Evolutionary conservation across 2,888 invertebrate species (phyloP).

Genomic region (Cantharis rustica): DNA sequence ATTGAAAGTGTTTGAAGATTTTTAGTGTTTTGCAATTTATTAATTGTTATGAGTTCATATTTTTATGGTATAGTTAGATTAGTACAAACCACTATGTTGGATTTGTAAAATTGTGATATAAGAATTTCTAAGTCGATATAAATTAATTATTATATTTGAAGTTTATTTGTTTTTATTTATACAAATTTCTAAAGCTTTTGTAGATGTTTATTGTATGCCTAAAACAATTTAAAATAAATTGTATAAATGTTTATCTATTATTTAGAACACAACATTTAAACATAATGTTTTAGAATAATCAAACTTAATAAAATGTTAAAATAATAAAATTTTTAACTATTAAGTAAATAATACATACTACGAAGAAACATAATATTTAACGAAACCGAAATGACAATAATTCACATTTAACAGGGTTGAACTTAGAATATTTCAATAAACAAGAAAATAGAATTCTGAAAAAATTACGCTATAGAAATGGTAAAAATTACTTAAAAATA

Average conservation of each 20-base stretch:
- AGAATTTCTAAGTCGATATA: slow-evolving; percentile 2
- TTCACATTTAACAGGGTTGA: too few relatives aligned
- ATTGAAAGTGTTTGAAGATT: slow-evolving; percentile 84
- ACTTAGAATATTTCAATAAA: too few relatives aligned
- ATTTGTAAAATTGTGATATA: slow-evolving; percentile 3
- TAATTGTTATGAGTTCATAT: background rate
- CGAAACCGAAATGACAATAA: too few relatives aligned
- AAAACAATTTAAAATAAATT: background rate
- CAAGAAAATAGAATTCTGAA: too few relatives aligned
- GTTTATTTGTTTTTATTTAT: background rate
- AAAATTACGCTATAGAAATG: too few relatives aligned
- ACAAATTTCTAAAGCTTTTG: background rate
- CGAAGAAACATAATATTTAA: too few relatives aligned
- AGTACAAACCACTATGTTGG: background rate
- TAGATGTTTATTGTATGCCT: background rate
- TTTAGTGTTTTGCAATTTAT: slow-evolving; percentile 60
- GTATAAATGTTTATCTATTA: background rate
- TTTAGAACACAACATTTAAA: background rate
- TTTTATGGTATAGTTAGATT: background rate
- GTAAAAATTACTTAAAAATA: too few relatives aligned
- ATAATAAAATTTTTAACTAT: too few relatives aligned
- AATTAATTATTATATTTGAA: slow-evolving; percentile 1
- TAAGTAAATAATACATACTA: too few relatives aligned
- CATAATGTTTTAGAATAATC: too few relatives aligned
- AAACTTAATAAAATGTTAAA: too few relatives aligned